Evolutionary conservation across 1,140 invertebrate species (phyloP), one percentile per base, ranked within the genome.

Genomic region (Himalopsyche phryganea): DNA sequence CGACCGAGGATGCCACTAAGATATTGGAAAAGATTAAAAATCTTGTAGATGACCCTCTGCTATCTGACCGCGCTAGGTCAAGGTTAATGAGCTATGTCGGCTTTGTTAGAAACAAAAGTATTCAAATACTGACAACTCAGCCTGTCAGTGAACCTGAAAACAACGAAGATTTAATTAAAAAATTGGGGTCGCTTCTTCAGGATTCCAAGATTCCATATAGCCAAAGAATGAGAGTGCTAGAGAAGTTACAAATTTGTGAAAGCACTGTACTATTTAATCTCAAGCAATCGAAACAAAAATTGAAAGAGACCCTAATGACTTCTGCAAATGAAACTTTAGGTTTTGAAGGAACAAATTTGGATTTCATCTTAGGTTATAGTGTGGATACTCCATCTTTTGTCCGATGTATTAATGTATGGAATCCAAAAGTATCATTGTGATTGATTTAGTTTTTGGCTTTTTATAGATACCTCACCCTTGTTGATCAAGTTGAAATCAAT

Each of bases 331-430:
- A 64, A 13, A n/a, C 49, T 17, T 50, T 64, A 20, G 45, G 15
- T 15, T 64, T 64, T 20, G 45, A 60, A 44, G 62, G 62, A 44
- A 64, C 62, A 1, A 64, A 64, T 58, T 54, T 64, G 19, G 50
- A 60, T 32, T 60, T 58, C 32, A 44, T 64, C 4, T 42, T 41
- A 0, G 62, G 62, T 11, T 64, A 64, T 45, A 58, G 54, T n/a
- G 49, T 63, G 5, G 6, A 42, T 18, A 36, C 55, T 56, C 45
- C 61, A 1, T 15, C 28, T 7, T 64, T 51, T 38, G 58, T 64
- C 1, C 35, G 58, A n/a, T 64, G 62, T 46, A 51, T 64, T 33
- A 35, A 57, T 49, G 48, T 64, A 50, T 64, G 62, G 62, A 53
- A 47, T 23, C 47, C 38, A 14, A 11, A 58, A 48, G 42, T 36